Evolutionary conservation across 2,113 vertebrate genomes (phyloP), one percentile per base, ranked within the genome.

Genomic region (Erythrocercus mccallii): DNA sequence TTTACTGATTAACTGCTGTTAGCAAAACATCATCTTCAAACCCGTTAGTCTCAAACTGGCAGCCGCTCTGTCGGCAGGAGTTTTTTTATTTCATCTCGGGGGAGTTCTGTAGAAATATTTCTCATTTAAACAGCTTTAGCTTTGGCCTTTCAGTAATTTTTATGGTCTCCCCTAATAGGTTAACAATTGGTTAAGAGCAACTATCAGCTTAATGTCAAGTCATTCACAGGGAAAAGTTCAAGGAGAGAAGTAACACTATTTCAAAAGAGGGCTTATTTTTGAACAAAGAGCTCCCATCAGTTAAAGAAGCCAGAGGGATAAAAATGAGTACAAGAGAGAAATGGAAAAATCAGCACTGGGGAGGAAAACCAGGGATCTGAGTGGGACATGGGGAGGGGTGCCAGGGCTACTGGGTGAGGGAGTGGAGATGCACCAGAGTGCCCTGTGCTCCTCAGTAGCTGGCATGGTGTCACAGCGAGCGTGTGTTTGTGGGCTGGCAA

Each of bases 1-100:
- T 97, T 98, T 91, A 17, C 95, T 97, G 96, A 98, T 98, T 95
- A 98, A 97, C 94, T 97, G 94, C 97, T 94, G 96, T 97, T 98
- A 97, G 97, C 96, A 97, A 98, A 98, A 97, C 96, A 97, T 86
- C 88, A 81, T 96, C 95, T 92, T 88, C 94, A 95, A 93, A 96
- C 88, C 92, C 88, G 86, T 95, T 97, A 97, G 80, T 92, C 95
- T 97, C 92, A 97, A 97, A 92, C 74, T 47, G 47, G 90, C 92
- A 92, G 92, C 68, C 86, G 40, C 87, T 92, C 88, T 94, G 68
- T 94, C 50, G n/a, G 88, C 76, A 85, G 91, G 86, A 77, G 76
- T 72, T 68, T 88, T 92, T 92, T 91, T 94, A 93, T 92, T 95
- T 87, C 57, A 6, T 94, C 96, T 94, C 93, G 1, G 40, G 95